Conservation (phyloP, 2,797 vertebrate genomes). For the Halcyon badia region DNA sequence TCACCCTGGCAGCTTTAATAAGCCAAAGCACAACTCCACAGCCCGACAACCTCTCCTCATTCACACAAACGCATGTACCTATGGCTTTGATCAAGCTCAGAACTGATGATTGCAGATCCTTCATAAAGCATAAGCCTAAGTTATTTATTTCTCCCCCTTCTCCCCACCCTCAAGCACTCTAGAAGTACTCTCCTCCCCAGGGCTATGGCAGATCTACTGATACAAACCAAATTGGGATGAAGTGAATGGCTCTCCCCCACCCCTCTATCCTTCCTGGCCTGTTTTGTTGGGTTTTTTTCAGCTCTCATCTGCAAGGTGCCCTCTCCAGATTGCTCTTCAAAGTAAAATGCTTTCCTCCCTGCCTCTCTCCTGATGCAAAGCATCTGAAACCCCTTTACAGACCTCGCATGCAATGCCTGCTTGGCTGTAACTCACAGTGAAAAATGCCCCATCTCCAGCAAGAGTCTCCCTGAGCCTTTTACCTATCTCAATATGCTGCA, state of each 20-base stretch:
- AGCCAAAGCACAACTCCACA: neutral
- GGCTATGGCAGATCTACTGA: neutral
- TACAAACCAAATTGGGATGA: neutral
- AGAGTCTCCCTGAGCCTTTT: conserved; percentile 33
- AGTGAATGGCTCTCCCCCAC: neutral
- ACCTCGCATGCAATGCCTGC: neutral
- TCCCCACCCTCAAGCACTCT: neutral
- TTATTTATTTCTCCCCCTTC: neutral
- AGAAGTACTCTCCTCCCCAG: neutral
- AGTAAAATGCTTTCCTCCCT: conserved; percentile 14
- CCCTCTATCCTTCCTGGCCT: neutral
- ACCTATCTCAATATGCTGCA: conserved; percentile 34
- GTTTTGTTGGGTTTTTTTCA: neutral
- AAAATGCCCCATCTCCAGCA: conserved; percentile 53
- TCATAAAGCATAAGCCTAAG: neutral
- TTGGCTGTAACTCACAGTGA: conserved; percentile 58
- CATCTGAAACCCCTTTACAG: neutral
- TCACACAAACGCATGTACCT: neutral
- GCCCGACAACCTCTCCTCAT: neutral
- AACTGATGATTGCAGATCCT: neutral
- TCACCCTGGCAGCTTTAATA: neutral
- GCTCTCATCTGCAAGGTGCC: conserved; percentile 31
- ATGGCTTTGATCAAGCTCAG: neutral
- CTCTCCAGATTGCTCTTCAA: conserved; percentile 57
- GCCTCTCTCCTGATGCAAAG: conserved; percentile 29